Conservation (phyloP, 1,140 invertebrate species). For the Gryllus bimaculatus region DNA sequence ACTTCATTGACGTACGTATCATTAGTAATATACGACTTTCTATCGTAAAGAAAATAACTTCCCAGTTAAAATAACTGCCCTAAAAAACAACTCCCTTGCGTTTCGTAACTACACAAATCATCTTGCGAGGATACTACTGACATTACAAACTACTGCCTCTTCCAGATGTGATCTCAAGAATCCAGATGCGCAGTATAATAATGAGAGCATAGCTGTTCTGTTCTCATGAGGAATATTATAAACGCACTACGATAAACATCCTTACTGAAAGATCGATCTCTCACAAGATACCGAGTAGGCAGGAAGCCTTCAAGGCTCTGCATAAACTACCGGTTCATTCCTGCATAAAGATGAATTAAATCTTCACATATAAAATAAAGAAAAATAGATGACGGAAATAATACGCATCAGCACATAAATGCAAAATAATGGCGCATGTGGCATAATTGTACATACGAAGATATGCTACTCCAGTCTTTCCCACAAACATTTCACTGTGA, state of each 20-base stretch:
- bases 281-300: background rate
- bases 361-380: no score
- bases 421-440: no score
- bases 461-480: no score
- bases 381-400: no score
- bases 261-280: background rate
- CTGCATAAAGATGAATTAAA: no score
- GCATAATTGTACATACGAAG: no score
- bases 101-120: background rate
- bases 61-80: background rate
- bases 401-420: no score
- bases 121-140: background rate
- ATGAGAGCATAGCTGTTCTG: background rate
- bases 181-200: background rate
- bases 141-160: background rate
- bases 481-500: no score
- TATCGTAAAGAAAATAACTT: background rate
- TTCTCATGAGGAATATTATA: background rate
- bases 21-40: background rate
- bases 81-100: background rate
- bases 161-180: background rate
- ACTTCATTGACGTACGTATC: background rate
- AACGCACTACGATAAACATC: background rate
- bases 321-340: no score
- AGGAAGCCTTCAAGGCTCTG: no score